Conservation (phyloP, 2,888 invertebrate genomes). For the Drosophila falleni region DNA sequence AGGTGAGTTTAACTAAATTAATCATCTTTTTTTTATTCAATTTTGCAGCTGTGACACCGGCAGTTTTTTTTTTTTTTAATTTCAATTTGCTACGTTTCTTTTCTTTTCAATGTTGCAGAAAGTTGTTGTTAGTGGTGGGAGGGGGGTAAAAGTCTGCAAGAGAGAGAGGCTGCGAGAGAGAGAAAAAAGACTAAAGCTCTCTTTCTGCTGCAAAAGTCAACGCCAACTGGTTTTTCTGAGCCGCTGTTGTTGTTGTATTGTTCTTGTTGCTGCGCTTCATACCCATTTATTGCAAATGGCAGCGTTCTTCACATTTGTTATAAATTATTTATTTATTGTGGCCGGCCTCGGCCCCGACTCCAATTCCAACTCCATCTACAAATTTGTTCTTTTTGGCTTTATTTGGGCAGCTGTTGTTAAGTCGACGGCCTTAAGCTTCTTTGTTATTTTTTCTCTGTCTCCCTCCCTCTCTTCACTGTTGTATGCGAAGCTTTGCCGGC, state of each 20-base stretch:
- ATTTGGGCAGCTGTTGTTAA: slow-evolving; percentile 57
- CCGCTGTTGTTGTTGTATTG: slow-evolving; percentile 22
- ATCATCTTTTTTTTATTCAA: slow-evolving; percentile 3
- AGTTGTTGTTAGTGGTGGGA: slow-evolving; percentile 1
- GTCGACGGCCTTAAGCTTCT: slow-evolving; percentile 41
- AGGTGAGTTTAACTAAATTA: slow-evolving; percentile 41
- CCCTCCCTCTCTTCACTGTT: slow-evolving; percentile 20
- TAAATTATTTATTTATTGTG: slow-evolving; percentile 74
- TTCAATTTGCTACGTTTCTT: slow-evolving; percentile 39
- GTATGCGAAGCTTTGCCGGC: slow-evolving; percentile 57
- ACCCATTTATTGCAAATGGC: slow-evolving; percentile 46
- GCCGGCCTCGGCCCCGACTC: slow-evolving; percentile 7
- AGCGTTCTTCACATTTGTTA: slow-evolving; percentile 61
- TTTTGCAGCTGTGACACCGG: slow-evolving; percentile 33
- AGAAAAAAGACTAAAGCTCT: slow-evolving; percentile 30
- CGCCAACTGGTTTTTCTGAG: slow-evolving; percentile 63
- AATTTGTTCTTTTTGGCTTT: slow-evolving; percentile 38
- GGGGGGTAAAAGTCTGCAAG: slow-evolving; percentile 38
- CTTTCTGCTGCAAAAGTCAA: slow-evolving; percentile 44
- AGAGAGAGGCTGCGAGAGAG: not conserved
- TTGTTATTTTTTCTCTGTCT: slow-evolving; percentile 40
- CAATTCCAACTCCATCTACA: slow-evolving; percentile 27
- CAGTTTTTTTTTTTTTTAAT: slow-evolving; percentile 13
- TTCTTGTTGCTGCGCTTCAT: slow-evolving; percentile 42
- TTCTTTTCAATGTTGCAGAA: slow-evolving; percentile 38